Conservation (phyloP, 2,888 invertebrate genomes). For the Zeuzera pyrina region DNA sequence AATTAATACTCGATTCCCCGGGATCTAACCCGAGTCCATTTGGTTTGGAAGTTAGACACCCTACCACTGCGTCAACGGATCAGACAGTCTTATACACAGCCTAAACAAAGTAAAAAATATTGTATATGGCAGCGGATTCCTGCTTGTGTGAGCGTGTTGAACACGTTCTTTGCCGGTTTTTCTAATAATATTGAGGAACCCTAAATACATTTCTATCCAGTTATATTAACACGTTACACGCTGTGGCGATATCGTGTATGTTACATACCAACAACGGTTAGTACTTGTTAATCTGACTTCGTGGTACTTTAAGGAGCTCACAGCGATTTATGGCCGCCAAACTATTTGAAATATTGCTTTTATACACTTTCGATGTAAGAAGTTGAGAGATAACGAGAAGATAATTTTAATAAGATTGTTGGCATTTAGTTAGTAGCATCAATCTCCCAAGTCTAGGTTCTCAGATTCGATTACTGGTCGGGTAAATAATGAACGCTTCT, state of each 20-base stretch:
- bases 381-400: background rate
- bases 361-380: background rate
- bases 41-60: too few relatives aligned
- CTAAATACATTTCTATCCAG: constrained; percentile 14
- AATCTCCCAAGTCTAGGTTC: too few relatives aligned
- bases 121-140: too few relatives aligned
- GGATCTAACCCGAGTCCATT: too few relatives aligned
- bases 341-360: constrained; percentile 32
- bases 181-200: constrained; percentile 21
- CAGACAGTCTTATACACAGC: too few relatives aligned
- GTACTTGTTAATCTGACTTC: constrained; percentile 47
- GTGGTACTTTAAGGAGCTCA: constrained; percentile 32
- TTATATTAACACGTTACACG: constrained; percentile 42
- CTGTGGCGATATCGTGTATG: constrained; percentile 22
- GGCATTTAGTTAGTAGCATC: background rate
- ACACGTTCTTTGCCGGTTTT: too few relatives aligned
- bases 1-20: too few relatives aligned
- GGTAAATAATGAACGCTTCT: too few relatives aligned
- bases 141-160: too few relatives aligned
- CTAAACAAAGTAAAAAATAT: too few relatives aligned
- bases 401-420: background rate
- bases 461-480: too few relatives aligned
- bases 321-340: constrained; percentile 39
- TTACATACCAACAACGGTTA: constrained; percentile 20
- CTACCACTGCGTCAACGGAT: too few relatives aligned